Evolutionary conservation across 2,888 invertebrate species (phyloP), one percentile per base, ranked within the genome.

Genomic region (Clusia tigrina): DNA sequence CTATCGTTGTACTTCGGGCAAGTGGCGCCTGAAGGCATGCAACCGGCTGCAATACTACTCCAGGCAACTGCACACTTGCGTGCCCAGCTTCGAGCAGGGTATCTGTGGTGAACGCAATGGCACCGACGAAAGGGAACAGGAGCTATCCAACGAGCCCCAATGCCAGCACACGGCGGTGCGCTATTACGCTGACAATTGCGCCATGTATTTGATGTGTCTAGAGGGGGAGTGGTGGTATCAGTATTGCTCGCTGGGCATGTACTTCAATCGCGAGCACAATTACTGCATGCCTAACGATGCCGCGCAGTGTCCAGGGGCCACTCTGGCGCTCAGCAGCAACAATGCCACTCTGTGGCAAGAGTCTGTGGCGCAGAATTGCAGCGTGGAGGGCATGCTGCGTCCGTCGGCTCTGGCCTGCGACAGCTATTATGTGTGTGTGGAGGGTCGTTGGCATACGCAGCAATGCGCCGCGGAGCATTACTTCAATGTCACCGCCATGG

Each of bases 141-240:
- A 20, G 12, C 9, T 26, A 5, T n/a, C 6, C 18, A 20, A 20
- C 12, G 25, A 15, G 24, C 18, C n/a, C 22, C 17, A 37, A 1
- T 74, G 77, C 51, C 62, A 59, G 2, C 72, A 79, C 2, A 65
- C 72, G 37, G 55, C 72, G 1, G 74, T 78, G 23, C 78, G 78
- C 12, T 67, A 69, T 0, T 69, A 73, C 12, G 51, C 59, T 0
- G 57, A 32, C 6, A 69, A 78, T 24, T 82, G 82, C 51, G 69
- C 71, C 32, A 70, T 70, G 59, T 82, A 74, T 54, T 63, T 79
- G 9, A 76, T 81, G 64, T 82, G 82, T 54, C 62, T 76, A 42
- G 77, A 81, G 15, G 74, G 74, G 2, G 67, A 69, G 2, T 81
- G 81, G 81, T 78, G 78, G 77, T 69, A 74, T 48, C 76, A 78